Percentiles rank a stretch among this genome's conserved stretches.
phyloP scores from a whole-genome alignment of 1,140 invertebrate genomes.

The Pseudomyrmex gracilis region DNA sequence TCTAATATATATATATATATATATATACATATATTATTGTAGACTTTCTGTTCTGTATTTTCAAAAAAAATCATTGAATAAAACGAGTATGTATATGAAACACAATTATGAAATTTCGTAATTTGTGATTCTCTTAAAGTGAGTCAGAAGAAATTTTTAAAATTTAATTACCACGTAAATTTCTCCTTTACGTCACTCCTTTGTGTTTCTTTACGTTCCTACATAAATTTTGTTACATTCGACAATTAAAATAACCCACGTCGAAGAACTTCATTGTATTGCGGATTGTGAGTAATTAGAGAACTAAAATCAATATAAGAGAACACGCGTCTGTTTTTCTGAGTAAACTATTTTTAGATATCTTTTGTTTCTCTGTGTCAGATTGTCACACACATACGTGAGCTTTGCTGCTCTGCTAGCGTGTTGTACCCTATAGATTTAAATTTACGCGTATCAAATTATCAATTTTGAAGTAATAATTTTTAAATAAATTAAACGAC shows the following conservation, averaged over 20 bases:
- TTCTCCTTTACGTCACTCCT: not conserved
- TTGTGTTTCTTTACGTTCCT: not conserved
- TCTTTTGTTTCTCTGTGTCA: no score
- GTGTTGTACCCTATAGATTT: no score
- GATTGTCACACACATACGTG: not conserved
- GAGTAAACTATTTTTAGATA: no score
- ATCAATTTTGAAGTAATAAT: no score
- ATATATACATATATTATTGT: conserved; percentile 61
- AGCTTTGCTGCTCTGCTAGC: no score
- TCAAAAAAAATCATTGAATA: conserved; percentile 81
- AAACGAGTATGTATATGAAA: conserved; percentile 75
- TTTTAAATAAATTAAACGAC: no score
- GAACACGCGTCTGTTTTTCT: no score
- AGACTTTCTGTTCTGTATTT: conserved; percentile 80
- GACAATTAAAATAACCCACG: not conserved
- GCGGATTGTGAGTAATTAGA: not conserved
- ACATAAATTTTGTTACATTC: not conserved
- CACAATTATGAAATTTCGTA: conserved; percentile 26
- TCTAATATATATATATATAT: no score
- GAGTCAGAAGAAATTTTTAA: not conserved
- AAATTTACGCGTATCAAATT: no score
- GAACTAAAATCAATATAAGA: no score
- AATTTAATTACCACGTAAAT: not conserved
- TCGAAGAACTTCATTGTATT: not conserved
- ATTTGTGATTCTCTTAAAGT: not conserved